Base-by-base conservation (phyloP, 2,113 vertebrate genomes). In the Agapornis roseicollis region DNA sequence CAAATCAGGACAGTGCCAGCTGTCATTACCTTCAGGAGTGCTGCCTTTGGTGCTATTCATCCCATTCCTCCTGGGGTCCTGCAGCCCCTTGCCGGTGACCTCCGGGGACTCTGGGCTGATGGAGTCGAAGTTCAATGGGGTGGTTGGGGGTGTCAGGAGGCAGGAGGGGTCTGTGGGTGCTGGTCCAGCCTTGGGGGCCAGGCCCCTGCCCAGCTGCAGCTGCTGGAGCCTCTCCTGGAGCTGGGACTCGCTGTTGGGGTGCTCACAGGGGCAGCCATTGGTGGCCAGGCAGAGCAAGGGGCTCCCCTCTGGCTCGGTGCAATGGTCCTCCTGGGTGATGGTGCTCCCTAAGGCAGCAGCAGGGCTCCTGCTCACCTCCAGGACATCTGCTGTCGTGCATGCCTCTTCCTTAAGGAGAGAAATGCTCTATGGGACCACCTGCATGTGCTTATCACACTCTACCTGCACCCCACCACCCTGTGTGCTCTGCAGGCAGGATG, bases 121-220 rank as follows among this genome's bases (percentile, higher is more conserved):
- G 0, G 91, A 93, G 9, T 99, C 98, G 0, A 98, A 98, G 96
- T 98, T 98, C 6, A 99, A 96, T 0, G 99, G 99, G 13, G 99
- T 99, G 95, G 99, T 98, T 28, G 99, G 99, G 1, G 99, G 99
- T 1, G 99, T 99, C 92, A 99, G 95, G 73, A 99, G 97, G 94
- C 99, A 99, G 22, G 99, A 99, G 3, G 98, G 68, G 78, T 99
- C 99, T 0, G 95, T 47, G 1, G 98, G 85, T 0, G 87, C 93
- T 0, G 80, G 17, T 44, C 83, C 29, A 0, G 95, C 96, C 39
- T 97, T 97, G 72, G 97, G 46, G 7, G 91, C 95, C 8, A 90
- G 96, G 9, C 91, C 94, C 64, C 94, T 94, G 17, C 98, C 97
- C n/a, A 97, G 97, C 69, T 98, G 98, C 27, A 98, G 97, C 89